Base-by-base conservation (phyloP, 2,113 vertebrate genomes). In the Arothron firmamentum region DNA sequence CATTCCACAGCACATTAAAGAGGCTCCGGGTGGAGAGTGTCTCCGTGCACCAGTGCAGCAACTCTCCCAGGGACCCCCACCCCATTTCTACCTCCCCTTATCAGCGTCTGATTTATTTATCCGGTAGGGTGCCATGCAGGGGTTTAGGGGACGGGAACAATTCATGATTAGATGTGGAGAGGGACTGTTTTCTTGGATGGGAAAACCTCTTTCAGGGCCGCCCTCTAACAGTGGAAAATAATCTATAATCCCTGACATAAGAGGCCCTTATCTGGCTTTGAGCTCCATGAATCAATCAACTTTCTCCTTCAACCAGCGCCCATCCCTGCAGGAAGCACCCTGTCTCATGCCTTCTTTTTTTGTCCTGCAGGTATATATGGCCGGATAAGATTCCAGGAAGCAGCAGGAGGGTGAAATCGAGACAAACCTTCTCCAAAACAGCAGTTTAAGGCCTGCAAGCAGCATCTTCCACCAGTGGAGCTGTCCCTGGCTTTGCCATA, bases 81-180 rank as follows among this genome's bases (percentile, higher is more conserved):
- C 45, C 52, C 53, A 15, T 73, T 56, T 75, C 63, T 61, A 42
- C 68, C 51, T 13, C 59, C 59, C 25, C 25, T 75, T 59, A 68
- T 75, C 65, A 66, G 62, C 45, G 70, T 54, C 43, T 70, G 78
- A 72, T 80, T 77, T 77, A 73, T 80, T 82, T 66, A 75, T 63
- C 56, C 64, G 57, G 11, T 51, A 16, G 51, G 47, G 14, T 52
- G 47, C 49, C 49, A 49, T 53, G 63, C 61, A 59, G 54, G 60
- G 67, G 54, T 64, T 75, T 55, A 63, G n/a, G 38, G 48, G 6
- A 56, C 42, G 28, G 19, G 1, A 14, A 18, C 43, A 16, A 17
- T 6, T 45, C 31, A 3, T 14, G 48, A 28, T 38, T 38, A 38
- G 34, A 38, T 12, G 34, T 38, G 34, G 34, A 12, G 11, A 12